Conservation (phyloP, 2,113 vertebrate species). For the Nerophis ophidion region DNA sequence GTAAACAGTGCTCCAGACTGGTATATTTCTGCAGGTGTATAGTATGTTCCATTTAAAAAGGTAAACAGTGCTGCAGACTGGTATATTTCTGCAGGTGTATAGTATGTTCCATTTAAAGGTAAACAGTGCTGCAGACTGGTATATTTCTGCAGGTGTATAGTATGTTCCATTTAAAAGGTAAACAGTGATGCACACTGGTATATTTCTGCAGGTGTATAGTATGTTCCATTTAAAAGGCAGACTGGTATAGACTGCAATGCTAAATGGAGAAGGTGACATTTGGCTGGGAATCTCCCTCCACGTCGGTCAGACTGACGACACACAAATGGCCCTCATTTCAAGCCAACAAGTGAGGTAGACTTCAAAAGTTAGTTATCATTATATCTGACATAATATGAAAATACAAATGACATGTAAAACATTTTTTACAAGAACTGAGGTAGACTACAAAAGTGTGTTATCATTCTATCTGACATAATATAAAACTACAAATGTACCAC, state of each 20-base stretch:
- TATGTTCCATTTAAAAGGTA: neutral
- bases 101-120: no score
- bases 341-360: neutral
- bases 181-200: neutral
- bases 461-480: neutral
- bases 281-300: slow-evolving; percentile 11
- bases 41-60: no score
- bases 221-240: neutral
- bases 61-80: no score
- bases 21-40: no score
- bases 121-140: slow-evolving; percentile 21
- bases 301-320: neutral
- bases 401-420: no score
- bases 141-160: neutral
- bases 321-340: neutral
- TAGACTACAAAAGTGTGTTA: neutral
- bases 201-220: no score
- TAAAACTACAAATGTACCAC: no score
- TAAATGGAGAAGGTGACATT: slow-evolving; percentile 48
- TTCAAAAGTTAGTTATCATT: no score
- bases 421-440: neutral
- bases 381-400: neutral
- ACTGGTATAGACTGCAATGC: slow-evolving; percentile 28
- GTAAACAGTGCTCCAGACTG: no score
- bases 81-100: no score